Evolutionary conservation across 2,797 vertebrate species (phyloP).

Genomic region (Hafferia zeledoni): DNA sequence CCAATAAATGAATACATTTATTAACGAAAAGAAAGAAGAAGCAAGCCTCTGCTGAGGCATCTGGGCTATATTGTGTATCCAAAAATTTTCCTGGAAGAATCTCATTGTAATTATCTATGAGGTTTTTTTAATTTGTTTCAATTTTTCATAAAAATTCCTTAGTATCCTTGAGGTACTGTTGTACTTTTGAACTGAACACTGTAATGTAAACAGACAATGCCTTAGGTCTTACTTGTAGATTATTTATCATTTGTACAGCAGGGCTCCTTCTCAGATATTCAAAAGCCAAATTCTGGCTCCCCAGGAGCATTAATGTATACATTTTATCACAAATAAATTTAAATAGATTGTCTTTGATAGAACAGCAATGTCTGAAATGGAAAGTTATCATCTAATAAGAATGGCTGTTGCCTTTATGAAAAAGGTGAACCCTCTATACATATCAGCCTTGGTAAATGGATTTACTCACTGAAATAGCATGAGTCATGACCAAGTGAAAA

Average conservation of each 20-base stretch:
- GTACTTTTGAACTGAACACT: background rate
- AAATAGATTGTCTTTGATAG: background rate
- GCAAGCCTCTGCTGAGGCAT: background rate
- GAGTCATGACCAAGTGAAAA: background rate
- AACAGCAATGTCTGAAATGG: background rate
- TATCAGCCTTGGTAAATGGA: background rate
- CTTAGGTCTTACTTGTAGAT: background rate
- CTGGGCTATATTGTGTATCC: background rate
- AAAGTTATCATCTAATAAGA: background rate
- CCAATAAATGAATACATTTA: background rate
- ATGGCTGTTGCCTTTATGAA: background rate
- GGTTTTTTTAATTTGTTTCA: background rate
- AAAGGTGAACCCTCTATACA: background rate
- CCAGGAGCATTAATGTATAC: background rate
- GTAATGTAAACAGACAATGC: background rate
- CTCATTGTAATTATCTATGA: background rate
- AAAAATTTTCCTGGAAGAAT: background rate
- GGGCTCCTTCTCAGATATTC: background rate
- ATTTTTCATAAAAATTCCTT: background rate
- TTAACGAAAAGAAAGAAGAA: background rate
- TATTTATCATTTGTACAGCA: background rate
- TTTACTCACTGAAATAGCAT: background rate
- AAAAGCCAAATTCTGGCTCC: background rate
- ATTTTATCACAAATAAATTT: background rate
- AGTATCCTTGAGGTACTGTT: background rate